phyloP scores from a whole-genome alignment of 2,113 vertebrate genomes.

The Dinomys branickii region DNA sequence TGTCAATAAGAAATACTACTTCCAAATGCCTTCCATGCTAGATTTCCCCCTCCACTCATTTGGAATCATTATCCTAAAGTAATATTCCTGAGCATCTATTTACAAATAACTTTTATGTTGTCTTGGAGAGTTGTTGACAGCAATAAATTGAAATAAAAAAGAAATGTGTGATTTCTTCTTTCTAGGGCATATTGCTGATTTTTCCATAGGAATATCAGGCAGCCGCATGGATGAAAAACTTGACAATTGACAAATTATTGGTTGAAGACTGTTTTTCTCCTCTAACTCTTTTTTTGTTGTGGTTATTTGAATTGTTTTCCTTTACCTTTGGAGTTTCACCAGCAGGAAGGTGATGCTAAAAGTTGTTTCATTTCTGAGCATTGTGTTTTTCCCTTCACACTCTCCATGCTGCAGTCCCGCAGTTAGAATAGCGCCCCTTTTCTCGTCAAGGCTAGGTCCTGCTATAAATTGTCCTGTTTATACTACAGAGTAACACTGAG shows the following conservation, averaged over 20 bases:
- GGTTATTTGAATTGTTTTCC: neutral
- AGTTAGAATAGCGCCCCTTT: neutral
- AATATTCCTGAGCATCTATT: conserved; percentile 59
- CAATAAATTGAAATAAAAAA: conserved; percentile 76
- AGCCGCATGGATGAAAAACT: conserved; percentile 34
- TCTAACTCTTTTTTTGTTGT: neutral
- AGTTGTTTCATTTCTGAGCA: conserved; percentile 39
- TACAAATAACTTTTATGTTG: conserved; percentile 71
- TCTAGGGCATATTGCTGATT: conserved; percentile 51
- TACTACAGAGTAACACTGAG: neutral
- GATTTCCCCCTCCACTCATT: neutral
- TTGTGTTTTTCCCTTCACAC: conserved; percentile 28
- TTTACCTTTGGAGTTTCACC: conserved; percentile 6
- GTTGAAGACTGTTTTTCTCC: conserved; percentile 36
- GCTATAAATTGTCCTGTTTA: conserved; percentile 38
- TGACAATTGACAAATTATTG: conserved; percentile 50
- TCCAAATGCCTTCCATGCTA: conserved; percentile 54
- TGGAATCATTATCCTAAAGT: conserved; percentile 58
- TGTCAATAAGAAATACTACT: conserved; percentile 72
- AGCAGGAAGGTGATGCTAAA: conserved; percentile 60
- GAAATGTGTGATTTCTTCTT: conserved; percentile 56
- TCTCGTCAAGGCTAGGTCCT: conserved; percentile 33
- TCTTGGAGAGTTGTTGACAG: conserved; percentile 69
- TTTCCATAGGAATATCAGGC: conserved; percentile 31
- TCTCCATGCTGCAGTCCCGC: neutral